These are phyloP conservation scores for Himalopsyche phryganea DNA, from an alignment of 1,140 invertebrate species.

Conservation along the genomic window DNA sequence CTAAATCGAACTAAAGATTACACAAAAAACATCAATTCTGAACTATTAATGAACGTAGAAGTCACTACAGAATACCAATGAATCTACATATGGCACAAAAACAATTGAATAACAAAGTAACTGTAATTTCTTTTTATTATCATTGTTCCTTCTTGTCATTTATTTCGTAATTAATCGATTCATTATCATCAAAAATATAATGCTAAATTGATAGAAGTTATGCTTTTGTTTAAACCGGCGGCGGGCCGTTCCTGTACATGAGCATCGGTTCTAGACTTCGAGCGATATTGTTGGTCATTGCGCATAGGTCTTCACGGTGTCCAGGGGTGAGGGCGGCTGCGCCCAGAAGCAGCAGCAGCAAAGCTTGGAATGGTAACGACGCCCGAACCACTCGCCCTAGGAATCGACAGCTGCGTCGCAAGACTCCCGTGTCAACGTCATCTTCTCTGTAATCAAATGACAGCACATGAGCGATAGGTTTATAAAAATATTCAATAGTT, in stretches of 20 bases:
- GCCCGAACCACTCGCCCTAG: conserved; percentile 82
- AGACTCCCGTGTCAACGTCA: conserved; percentile 61
- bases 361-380: conserved; percentile 85
- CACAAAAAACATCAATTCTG: not conserved
- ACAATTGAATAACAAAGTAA: too few relatives aligned
- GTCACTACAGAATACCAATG: not conserved
- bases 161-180: not conserved
- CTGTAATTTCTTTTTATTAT: not conserved
- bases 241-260: conserved; percentile 83
- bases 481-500: too few relatives aligned
- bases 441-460: conserved; percentile 38
- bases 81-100: conserved; percentile 1
- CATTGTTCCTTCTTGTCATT: conserved; percentile 1
- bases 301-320: conserved; percentile 79
- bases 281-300: conserved; percentile 76
- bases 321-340: conserved; percentile 83
- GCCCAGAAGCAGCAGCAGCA: conserved; percentile 84
- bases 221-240: conserved; percentile 65
- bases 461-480: not conserved
- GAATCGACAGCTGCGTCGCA: conserved; percentile 74
- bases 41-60: not conserved
- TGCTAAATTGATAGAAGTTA: not conserved
- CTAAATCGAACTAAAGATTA: not conserved
- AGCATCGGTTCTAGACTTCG: conserved; percentile 80
- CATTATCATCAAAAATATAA: not conserved